phyloP scores from a whole-genome alignment of 64 coral and sea anemone genomes.

The Pocillopora verrucosa region DNA sequence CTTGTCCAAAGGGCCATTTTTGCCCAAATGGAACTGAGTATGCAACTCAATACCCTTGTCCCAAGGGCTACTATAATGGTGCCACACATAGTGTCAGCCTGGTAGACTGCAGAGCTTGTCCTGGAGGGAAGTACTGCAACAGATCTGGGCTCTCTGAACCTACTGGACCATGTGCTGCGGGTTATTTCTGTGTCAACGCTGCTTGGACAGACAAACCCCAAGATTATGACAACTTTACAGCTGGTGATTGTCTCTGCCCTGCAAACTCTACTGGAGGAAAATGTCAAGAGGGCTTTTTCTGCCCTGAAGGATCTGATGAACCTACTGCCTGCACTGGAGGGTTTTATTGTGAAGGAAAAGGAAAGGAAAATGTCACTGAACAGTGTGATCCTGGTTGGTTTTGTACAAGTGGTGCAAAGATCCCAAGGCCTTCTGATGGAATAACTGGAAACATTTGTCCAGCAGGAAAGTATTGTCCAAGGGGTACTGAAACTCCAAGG shows the following conservation, averaged over 20 bases:
- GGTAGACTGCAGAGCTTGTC: conserved; percentile 78
- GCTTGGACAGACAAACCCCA: conserved; percentile 75
- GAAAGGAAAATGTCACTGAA: conserved; percentile 64
- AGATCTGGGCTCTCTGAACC: conserved; percentile 75
- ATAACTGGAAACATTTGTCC: conserved; percentile 91
- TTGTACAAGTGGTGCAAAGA: conserved; percentile 78
- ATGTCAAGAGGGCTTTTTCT: conserved; percentile 93
- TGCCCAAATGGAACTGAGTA: conserved; percentile 91
- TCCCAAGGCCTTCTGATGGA: conserved; percentile 70
- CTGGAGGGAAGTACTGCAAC: conserved; percentile 88
- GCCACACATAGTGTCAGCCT: conserved; percentile 58
- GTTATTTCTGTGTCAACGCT: conserved; percentile 85
- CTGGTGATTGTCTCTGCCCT: conserved; percentile 93
- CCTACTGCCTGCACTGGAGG: conserved; percentile 85
- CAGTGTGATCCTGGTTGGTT: conserved; percentile 91
- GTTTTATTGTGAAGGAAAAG: conserved; percentile 84
- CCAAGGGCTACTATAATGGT: conserved; percentile 92
- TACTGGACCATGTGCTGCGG: conserved; percentile 75
- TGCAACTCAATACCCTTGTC: conserved; percentile 78
- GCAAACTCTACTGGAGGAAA: conserved; percentile 91
- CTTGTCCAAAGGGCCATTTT: conserved; percentile 91
- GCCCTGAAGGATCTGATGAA: conserved; percentile 75
- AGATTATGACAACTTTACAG: conserved; percentile 96
- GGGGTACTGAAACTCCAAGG: conserved; percentile 59
- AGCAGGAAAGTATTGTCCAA: conserved; percentile 73